Evolutionary conservation across 2,113 vertebrate genomes (phyloP).

Genomic region (Rhegmatorhina hoffmannsi): DNA sequence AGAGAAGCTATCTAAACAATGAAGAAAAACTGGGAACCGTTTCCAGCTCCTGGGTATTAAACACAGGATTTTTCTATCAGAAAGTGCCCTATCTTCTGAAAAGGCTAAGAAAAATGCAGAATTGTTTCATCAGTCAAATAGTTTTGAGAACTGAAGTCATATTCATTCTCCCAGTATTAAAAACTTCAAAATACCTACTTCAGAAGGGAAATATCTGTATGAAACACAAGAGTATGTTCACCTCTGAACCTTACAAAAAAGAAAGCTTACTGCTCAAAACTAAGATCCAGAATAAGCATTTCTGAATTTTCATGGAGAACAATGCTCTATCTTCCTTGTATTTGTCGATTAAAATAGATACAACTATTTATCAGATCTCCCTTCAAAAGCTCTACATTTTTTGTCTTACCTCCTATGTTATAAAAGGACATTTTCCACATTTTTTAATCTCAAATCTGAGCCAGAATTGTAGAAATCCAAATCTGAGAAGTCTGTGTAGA

Average conservation of each 20-base stretch:
- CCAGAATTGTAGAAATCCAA: neutral
- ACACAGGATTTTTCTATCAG: neutral
- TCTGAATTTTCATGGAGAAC: neutral
- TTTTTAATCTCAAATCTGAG: neutral
- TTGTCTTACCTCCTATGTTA: neutral
- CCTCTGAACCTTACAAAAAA: neutral
- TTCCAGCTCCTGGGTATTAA: neutral
- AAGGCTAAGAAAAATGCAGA: neutral
- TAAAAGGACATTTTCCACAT: neutral
- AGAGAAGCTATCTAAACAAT: neutral
- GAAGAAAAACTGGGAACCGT: neutral
- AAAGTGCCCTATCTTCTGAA: neutral
- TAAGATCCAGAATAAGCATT: neutral
- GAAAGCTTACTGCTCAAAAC: neutral
- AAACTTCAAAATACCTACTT: neutral
- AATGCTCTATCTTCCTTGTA: neutral
- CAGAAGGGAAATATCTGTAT: neutral
- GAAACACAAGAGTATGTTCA: neutral
- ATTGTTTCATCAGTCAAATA: neutral
- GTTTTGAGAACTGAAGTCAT: neutral
- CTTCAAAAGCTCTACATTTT: neutral
- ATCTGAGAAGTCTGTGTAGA: neutral
- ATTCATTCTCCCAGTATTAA: neutral
- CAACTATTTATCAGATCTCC: neutral
- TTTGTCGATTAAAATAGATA: neutral